Base-by-base conservation (phyloP, 2,113 vertebrate genomes). In the Laterallus jamaicensis region DNA sequence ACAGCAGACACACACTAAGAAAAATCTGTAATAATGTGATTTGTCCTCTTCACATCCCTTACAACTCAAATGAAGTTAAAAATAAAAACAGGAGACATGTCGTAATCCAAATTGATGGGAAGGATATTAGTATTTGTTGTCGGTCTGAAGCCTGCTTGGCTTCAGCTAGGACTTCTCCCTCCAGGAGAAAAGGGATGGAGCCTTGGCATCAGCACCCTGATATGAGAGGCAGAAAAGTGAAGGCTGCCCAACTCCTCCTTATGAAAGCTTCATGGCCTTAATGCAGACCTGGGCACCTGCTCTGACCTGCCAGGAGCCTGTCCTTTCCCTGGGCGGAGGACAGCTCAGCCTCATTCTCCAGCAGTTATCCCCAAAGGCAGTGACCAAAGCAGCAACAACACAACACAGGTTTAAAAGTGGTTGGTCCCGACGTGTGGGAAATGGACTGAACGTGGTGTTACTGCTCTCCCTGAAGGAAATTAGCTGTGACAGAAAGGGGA, bases 41-140 rank as follows among this genome's bases (percentile, higher is more conserved):
- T 93, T 88, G 55, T 77, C 66, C 47, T 83, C 66, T 92, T 95
- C 58, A 76, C 58, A 92, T 73, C 69, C 60, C 42, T 92, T 32
- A 35, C 50, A 86, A 40, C 19, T 76, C 9, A 6, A 92, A 84
- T 75, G 37, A 90, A 90, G 58, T 56, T 86, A 87, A 70, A 93
- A 94, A 74, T 42, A 89, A 82, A 93, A 89, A 3, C 5, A n/a
- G 55, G n/a, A 69, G 50, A 66, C 6, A 35, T 70, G 88, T 95
- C 59, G 70, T 73, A 84, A 37, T 75, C 37, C 44, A 75, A 71
- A 79, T 2, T 90, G 11, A 60, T 73, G 25, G 59, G 56, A 92
- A 94, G 8, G 44, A 59, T 56, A 37, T 25, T 93, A 47, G 10
- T 35, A 59, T 69, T 78, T 87, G 10, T 42, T 77, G 8, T 31